Conservation (phyloP, 2,113 vertebrate species). For the Ploceus nigricollis region DNA sequence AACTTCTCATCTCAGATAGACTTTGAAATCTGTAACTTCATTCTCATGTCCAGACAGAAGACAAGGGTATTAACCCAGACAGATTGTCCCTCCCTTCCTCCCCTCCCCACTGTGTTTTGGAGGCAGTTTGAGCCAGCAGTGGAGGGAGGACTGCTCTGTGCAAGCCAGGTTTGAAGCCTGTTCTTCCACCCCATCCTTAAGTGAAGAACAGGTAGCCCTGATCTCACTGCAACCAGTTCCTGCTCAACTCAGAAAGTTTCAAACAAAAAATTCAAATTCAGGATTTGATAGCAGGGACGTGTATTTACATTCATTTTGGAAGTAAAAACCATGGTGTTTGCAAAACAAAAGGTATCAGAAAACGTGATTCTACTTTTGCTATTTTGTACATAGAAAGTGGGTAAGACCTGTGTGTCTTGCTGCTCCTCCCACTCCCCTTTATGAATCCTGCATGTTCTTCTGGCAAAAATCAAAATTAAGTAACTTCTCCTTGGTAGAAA, state of each 20-base stretch:
- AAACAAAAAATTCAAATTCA: not conserved
- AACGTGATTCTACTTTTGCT: not conserved
- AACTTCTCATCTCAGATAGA: not conserved
- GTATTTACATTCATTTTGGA: not conserved
- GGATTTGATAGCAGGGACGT: not conserved
- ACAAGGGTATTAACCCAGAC: not conserved
- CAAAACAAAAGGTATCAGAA: not conserved
- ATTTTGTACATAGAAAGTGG: not conserved
- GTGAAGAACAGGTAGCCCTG: not conserved
- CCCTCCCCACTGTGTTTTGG: not conserved
- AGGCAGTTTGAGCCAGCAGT: not conserved
- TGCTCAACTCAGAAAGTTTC: not conserved
- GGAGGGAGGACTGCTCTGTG: not conserved
- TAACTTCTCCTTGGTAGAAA: not conserved
- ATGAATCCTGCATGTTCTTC: not conserved
- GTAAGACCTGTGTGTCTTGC: not conserved
- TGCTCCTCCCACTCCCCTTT: not conserved
- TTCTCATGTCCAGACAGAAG: not conserved
- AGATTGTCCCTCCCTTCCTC: not conserved
- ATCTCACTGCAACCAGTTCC: not conserved
- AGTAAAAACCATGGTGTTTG: not conserved
- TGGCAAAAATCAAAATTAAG: not conserved
- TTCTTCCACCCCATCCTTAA: not conserved
- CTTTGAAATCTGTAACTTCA: not conserved
- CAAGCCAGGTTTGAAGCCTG: not conserved